phyloP scores from a whole-genome alignment of 2,888 invertebrate species.

The Drosophila engyochracea region DNA sequence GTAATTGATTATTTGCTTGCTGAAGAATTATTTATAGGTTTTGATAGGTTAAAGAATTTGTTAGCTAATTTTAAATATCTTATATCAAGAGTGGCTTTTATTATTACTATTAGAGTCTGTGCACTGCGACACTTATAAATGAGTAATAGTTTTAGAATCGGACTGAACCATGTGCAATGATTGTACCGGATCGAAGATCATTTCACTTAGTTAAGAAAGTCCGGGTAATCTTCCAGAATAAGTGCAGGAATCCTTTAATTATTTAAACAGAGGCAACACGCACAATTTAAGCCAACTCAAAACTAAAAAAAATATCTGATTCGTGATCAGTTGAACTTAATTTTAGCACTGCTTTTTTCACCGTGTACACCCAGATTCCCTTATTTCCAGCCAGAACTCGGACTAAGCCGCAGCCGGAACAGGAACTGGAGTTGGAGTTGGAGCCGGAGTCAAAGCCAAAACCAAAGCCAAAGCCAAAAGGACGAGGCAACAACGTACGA shows the following conservation, averaged over 20 bases:
- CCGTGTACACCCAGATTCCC: not conserved
- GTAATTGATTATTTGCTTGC: not conserved
- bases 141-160: not conserved
- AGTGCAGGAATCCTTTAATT: not conserved
- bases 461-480: conserved; percentile 43
- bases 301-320: not conserved
- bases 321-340: too few relatives aligned
- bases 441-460: conserved; percentile 23
- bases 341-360: not conserved
- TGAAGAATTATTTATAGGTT: not conserved
- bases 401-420: conserved; percentile 27
- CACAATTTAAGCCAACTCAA: not conserved
- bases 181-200: not conserved
- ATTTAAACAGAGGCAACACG: not conserved
- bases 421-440: conserved; percentile 21
- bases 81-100: not conserved
- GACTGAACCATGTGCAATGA: too few relatives aligned
- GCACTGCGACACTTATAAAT: not conserved
- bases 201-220: not conserved
- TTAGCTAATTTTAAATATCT: not conserved
- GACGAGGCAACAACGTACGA: conserved; percentile 21
- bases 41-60: not conserved
- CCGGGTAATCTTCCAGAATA: not conserved
- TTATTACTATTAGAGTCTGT: not conserved
- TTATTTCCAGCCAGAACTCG: conserved; percentile 15